Evolutionary conservation across 2,113 vertebrate species (phyloP), one percentile per base, ranked within the genome.

Genomic region (Sturnira hondurensis): DNA sequence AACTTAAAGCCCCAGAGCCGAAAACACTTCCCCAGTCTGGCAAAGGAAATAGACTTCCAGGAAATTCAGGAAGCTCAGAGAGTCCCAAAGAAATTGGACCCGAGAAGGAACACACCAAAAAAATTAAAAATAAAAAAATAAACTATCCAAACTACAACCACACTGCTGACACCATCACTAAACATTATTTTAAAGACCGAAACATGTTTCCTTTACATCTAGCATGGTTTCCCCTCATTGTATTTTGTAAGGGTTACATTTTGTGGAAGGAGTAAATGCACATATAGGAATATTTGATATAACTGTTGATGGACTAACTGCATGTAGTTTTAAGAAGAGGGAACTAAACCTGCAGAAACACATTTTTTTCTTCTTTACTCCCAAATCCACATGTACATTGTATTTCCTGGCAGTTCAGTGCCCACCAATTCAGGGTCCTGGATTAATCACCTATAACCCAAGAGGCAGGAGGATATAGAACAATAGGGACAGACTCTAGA

Each of bases 301-400:
- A 94, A 91, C 6, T 85, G 12, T 28, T 71, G 38, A 81, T 9
- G 80, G 65, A 91, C 63, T 92, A 83, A 92, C 6, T 70, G 50
- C n/a, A 91, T 38, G 52, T 28, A 88, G 54, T 83, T 82, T 50
- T 26, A 76, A 65, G 61, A 92, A 45, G 52, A 20, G 14, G 45
- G 67, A 86, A 84, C 74, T 52, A 45, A 24, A 86, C 56, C 74
- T 90, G 47, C 13, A 91, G 91, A 96, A 92, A 63, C 61, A 81
- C 2, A 26, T 58, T 16, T 92, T 61, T 85, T 77, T 86, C 63
- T n/a, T 74, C 85, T 88, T 90, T 61, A 50, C 50, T 91, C 28
- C 76, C 61, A 74, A 86, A 68, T 65, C 45, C 26, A 82, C 19
- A 20, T 24, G 41, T 3, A 70, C 77, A 47, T 38, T 43, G 22